These are phyloP conservation scores for Hippocampus guttulatus DNA, from an alignment of 2,113 vertebrate genomes.

Conservation along the genomic window DNA sequence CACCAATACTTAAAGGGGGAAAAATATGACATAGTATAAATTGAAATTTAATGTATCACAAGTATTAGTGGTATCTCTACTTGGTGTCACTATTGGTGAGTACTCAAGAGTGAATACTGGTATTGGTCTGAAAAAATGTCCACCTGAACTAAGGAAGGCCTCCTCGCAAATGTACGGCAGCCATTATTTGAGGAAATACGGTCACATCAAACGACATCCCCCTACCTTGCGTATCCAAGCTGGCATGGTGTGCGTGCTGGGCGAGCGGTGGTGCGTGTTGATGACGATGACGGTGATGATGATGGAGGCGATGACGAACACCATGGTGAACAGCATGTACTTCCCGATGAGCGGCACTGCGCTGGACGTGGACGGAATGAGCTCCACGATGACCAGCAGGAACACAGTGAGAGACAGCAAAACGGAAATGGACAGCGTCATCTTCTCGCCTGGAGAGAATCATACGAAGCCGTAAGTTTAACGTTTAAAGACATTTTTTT, in stretches of 20 bases:
- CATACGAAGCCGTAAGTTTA: too few relatives aligned
- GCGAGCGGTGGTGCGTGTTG: slow-evolving; percentile 96
- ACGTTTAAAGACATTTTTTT: too few relatives aligned
- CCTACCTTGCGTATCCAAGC: slow-evolving; percentile 90
- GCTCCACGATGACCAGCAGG: slow-evolving; percentile 95
- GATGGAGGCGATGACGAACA: slow-evolving; percentile 94
- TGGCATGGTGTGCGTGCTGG: slow-evolving; percentile 94
- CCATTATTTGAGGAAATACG: neutral
- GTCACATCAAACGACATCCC: too few relatives aligned
- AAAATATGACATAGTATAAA: too few relatives aligned
- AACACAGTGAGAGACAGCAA: slow-evolving; percentile 95
- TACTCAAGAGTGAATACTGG: too few relatives aligned
- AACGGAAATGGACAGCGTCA: slow-evolving; percentile 97
- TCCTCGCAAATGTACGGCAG: too few relatives aligned
- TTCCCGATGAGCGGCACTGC: slow-evolving; percentile 95
- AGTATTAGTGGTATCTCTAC: too few relatives aligned
- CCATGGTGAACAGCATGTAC: slow-evolving; percentile 99
- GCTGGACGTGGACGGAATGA: slow-evolving; percentile 95
- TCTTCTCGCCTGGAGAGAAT: slow-evolving; percentile 85
- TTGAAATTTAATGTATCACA: too few relatives aligned
- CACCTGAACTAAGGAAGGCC: too few relatives aligned
- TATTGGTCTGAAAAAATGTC: too few relatives aligned
- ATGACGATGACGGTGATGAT: slow-evolving; percentile 96
- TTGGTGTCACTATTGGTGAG: too few relatives aligned
- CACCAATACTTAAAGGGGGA: too few relatives aligned